phyloP scores from a whole-genome alignment of 53 echinoderm and acorn worm species.

The Echinarachnius parma region DNA sequence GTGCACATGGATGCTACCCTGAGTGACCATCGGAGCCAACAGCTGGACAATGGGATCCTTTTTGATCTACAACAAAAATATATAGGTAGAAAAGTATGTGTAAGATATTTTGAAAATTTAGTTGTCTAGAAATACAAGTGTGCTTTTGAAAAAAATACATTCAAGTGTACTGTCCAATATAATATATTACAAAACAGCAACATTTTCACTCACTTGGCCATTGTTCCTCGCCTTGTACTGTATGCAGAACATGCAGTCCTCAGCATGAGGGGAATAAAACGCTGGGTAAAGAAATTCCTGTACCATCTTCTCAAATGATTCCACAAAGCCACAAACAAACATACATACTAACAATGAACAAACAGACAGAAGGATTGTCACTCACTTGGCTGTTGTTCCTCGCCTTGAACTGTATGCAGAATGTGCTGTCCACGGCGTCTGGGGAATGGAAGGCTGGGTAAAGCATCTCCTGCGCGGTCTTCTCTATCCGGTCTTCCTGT shows the following conservation, averaged over 20 bases:
- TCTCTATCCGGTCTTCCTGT: conserved; percentile 62
- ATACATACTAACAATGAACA: no score
- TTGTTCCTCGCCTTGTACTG: conserved; percentile 80
- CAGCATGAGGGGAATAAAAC: conserved; percentile 54
- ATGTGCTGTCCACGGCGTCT: conserved; percentile 50
- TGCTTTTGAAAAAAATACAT: no score
- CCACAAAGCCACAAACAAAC: no score
- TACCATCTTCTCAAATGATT: conserved; percentile 61
- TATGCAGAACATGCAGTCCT: conserved; percentile 64
- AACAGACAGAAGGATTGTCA: no score
- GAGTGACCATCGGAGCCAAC: conserved; percentile 45
- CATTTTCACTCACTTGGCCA: conserved; percentile 39
- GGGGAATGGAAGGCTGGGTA: conserved; percentile 65
- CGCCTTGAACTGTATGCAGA: conserved; percentile 71
- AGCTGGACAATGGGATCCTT: conserved; percentile 14
- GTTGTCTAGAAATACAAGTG: no score
- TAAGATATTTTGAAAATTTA: no score
- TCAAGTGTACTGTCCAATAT: no score
- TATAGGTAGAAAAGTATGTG: no score
- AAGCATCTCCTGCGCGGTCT: conserved; percentile 53
- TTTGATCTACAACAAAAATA: conserved; percentile 4
- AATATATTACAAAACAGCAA: no score
- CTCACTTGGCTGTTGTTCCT: conserved; percentile 65
- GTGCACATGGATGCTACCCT: conserved; percentile 53
- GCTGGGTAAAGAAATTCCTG: conserved; percentile 55